Evolutionary conservation across 2,797 vertebrate genomes (phyloP), one percentile per base, ranked within the genome.

Genomic region (Acipenser oxyrinchus): DNA sequence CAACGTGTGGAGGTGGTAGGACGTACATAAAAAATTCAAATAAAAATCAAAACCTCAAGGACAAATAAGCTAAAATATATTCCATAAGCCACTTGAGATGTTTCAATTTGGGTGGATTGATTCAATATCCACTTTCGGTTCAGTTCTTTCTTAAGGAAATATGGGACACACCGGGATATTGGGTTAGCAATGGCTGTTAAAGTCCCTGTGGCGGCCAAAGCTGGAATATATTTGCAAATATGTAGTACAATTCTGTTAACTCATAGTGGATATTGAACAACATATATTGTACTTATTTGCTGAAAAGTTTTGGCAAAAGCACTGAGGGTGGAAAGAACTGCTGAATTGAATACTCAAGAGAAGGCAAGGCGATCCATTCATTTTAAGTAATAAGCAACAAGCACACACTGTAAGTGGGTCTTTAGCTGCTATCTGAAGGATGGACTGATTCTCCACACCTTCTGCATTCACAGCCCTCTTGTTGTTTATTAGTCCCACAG

Each of bases 201-300:
- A 62, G 48, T 9, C 60, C 9, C 57, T 13, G 63, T 69, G 15
- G 68, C 60, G 69, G 68, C 64, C 77, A 71, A 68, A 71, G 76
- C 74, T 88, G 89, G 87, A 93, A 92, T 89, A 85, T 87, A 89
- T 92, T 85, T 81, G 81, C 74, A 81, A 79, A 76, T 79, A 83
- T 81, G 80, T 86, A 82, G 77, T 18, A 18, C 18, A 81, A 79
- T 76, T 79, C 82, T 81, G 80, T 86, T 82, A 76, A 77, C 81
- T 23, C 51, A 60, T 68, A 72, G 81, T 10, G 10, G 70, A 60
- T 75, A 79, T 74, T 76, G 68, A 37, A 71, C 69, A 79, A 83
- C 70, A 75, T 83, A 77, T 82, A 74, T 79, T 72, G 69, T 67
- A 68, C 73, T 79, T 65, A 72, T 78, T 83, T 75, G 77, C 65